phyloP scores from a whole-genome alignment of 2,113 vertebrate species.

The Neomonachus schauinslandi region DNA sequence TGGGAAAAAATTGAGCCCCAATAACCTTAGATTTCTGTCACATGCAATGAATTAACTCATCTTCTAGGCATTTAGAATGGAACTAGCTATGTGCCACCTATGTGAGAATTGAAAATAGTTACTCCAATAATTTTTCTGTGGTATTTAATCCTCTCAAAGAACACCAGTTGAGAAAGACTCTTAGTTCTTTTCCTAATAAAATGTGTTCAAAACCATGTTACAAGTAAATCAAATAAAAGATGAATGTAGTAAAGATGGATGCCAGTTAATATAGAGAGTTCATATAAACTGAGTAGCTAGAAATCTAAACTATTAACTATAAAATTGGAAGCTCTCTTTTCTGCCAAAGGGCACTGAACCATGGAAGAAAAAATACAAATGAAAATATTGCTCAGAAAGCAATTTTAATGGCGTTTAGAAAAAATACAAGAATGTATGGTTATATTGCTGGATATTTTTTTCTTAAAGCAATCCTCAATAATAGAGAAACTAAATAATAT shows the following conservation, averaged over 20 bases:
- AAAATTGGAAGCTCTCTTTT: not conserved
- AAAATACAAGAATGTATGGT: not conserved
- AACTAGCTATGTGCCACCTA: not conserved
- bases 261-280: not conserved
- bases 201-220: constrained; percentile 15
- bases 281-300: not conserved
- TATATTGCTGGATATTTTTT: not conserved
- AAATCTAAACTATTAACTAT: not conserved
- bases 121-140: not conserved
- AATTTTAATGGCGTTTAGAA: not conserved
- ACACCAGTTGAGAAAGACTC: not conserved
- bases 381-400: not conserved
- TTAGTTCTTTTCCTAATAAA: constrained; percentile 14
- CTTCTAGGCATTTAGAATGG: not conserved
- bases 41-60: not conserved
- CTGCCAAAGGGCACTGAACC: not conserved
- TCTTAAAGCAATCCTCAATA: constrained; percentile 21
- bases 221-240: constrained; percentile 42
- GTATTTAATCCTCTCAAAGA: not conserved
- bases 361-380: not conserved
- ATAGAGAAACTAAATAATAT: not conserved
- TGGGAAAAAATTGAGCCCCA: not conserved
- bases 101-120: not conserved
- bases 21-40: not conserved
- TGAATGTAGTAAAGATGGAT: not conserved